Evolutionary conservation across 2,888 invertebrate genomes (phyloP), one percentile per base, ranked within the genome.

Genomic region (Cryptosula pallasiana): DNA sequence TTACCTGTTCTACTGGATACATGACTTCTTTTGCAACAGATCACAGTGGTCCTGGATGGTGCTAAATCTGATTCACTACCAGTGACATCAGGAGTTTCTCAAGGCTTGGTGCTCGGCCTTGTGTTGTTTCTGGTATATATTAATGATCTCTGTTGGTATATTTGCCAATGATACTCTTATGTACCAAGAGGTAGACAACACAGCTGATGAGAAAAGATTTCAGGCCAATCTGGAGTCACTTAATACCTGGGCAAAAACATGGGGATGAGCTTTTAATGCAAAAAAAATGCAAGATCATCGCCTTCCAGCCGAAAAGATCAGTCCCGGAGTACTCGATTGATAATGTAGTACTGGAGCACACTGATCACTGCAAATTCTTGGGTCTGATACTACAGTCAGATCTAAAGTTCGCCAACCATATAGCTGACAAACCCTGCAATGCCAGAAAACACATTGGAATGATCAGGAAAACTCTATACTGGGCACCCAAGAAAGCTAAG

Each of bases 91-190:
- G 5, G 55, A 55, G 55, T 55, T n/a, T 25, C 23, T 5, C 69
- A 69, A n/a, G 69, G 69, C 32, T 69, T 55, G 71, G 71, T 71
- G 5, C 57, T 63, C 27, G 69, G 29, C 69, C 58, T n/a, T 34
- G 13, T 69, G 29, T 35, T 69, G 29, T 69, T 69, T 35, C 69
- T 69, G 35, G 69, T 69, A 32, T 71, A 71, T 71, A 57, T 71
- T 29, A 71, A 71, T 29, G 57, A 71, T 29, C 57, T 71, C 54
- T 29, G 57, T 71, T 63, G 69, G 63, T 23, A 45, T 69, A 35
- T 72, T 69, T 69, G 72, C 72, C 20, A 45, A 72, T 69, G 72
- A 58, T 72, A 72, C 72, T 1, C 35, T 63, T n/a, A 35, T 72
- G 27, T 35, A 32, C 35, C 23, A 35, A 69, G n/a, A 35, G n/a